A percentile compares a stretch with the other conserved stretches of the same genome.
Evolutionary conservation across 1,140 invertebrate genomes (phyloP).

Genomic region (Tetramorium simillimum): DNA sequence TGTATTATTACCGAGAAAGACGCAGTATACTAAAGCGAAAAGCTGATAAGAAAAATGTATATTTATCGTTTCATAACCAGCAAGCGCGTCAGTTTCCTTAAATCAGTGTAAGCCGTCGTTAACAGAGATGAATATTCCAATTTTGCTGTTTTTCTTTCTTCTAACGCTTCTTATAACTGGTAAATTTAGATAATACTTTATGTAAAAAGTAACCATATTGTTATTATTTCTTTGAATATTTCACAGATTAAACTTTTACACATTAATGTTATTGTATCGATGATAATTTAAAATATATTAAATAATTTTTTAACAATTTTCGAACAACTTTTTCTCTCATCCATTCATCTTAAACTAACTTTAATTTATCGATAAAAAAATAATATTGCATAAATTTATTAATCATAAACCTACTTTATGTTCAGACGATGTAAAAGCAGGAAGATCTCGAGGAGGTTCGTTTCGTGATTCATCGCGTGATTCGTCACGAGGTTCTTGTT

Average conservation of each 20-base stretch:
- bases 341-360: neutral
- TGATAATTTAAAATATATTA: neutral
- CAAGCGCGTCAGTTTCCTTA: neutral
- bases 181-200: conserved; percentile 48
- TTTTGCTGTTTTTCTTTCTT: conserved; percentile 43
- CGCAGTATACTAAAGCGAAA: neutral
- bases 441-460: neutral
- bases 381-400: neutral
- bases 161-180: neutral
- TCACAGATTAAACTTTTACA: neutral
- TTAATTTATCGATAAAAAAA: neutral
- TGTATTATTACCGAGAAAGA: neutral
- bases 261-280: neutral
- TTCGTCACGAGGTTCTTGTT: neutral
- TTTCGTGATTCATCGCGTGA: neutral
- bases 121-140: conserved; percentile 47
- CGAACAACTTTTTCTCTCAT: neutral
- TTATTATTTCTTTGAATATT: neutral
- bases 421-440: conserved; percentile 25
- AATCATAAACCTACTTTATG: neutral
- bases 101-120: neutral
- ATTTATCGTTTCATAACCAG: neutral
- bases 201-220: neutral
- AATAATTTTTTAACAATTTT: neutral
- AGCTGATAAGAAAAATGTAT: conserved; percentile 18